These are phyloP conservation scores for Manduca sexta DNA, from an alignment of 1,140 invertebrate species.

Conservation along the genomic window DNA sequence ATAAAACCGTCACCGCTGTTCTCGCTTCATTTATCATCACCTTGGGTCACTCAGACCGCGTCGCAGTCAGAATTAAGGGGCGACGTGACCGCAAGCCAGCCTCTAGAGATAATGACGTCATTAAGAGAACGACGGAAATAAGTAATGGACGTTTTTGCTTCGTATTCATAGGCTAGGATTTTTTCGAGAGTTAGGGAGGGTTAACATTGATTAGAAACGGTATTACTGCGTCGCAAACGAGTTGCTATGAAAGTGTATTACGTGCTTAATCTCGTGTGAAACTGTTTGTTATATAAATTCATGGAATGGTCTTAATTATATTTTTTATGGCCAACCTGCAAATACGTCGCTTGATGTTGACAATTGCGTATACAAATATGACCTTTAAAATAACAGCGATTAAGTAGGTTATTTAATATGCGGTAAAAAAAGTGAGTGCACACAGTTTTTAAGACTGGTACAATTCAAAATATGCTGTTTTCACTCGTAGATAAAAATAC, in stretches of 20 bases:
- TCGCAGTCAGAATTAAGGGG: constrained; percentile 33
- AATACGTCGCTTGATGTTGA: too few species aligned
- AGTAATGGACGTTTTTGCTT: constrained; percentile 43
- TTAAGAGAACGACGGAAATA: constrained; percentile 41
- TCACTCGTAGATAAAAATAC: too few species aligned
- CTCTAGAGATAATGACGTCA: constrained; percentile 49
- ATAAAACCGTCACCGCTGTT: constrained; percentile 12
- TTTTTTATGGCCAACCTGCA: too few species aligned
- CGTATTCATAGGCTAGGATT: constrained; percentile 28
- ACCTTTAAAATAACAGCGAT: too few species aligned
- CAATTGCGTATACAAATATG: too few species aligned
- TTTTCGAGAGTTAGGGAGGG: neutral
- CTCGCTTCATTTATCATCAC: constrained; percentile 21
- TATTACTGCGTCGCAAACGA: neutral
- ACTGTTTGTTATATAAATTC: too few species aligned
- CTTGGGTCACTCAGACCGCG: constrained; percentile 14
- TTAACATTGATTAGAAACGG: constrained; percentile 4
- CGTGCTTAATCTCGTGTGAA: neutral
- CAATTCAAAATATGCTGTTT: too few species aligned
- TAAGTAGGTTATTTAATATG: too few species aligned
- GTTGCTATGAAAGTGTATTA: neutral
- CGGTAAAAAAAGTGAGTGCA: too few species aligned
- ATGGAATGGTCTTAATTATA: too few species aligned
- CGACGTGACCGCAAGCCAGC: constrained; percentile 30
- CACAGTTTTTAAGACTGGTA: too few species aligned